Conservation (phyloP, 2,888 invertebrate species). For the Drosophila ustulata region DNA sequence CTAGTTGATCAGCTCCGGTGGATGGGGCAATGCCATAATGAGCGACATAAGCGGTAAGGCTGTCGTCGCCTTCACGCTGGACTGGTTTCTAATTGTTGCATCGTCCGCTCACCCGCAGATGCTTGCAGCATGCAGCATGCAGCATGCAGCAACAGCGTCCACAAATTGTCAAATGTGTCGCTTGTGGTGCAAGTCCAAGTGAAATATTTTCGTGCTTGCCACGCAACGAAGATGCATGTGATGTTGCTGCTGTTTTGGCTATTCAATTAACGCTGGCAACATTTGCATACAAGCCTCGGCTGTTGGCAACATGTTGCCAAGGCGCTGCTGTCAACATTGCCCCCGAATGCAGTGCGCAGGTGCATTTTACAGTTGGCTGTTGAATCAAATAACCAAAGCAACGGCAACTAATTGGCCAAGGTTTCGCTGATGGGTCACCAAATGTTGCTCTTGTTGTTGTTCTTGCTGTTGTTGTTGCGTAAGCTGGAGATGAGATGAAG, state of each 20-base stretch:
- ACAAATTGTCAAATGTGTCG: conserved; percentile 61
- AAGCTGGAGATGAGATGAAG: conserved; percentile 16
- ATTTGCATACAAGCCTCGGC: conserved; percentile 43
- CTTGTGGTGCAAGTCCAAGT: conserved; percentile 25
- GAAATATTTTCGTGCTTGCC: conserved; percentile 43
- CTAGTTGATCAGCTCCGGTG: neutral
- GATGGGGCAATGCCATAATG: conserved; percentile 36
- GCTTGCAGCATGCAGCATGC: neutral
- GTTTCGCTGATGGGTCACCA: conserved; percentile 54
- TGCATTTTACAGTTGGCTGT: conserved; percentile 20
- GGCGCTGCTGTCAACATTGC: conserved; percentile 31
- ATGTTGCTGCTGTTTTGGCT: conserved; percentile 9
- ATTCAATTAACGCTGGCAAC: conserved; percentile 42
- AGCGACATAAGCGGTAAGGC: conserved; percentile 43
- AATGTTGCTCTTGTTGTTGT: conserved; percentile 41
- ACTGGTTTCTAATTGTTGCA: conserved; percentile 74
- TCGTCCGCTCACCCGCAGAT: neutral
- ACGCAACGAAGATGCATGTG: conserved; percentile 36
- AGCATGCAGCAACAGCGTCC: conserved; percentile 22
- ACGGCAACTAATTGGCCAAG: conserved; percentile 70
- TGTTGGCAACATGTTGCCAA: conserved; percentile 50
- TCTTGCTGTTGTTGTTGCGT: conserved; percentile 25
- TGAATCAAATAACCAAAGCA: conserved; percentile 47
- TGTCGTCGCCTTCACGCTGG: conserved; percentile 63
- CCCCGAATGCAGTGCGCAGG: conserved; percentile 10